These are phyloP conservation scores for Polyommatus icarus DNA, from an alignment of 2,888 invertebrate genomes.

Conservation along the genomic window DNA sequence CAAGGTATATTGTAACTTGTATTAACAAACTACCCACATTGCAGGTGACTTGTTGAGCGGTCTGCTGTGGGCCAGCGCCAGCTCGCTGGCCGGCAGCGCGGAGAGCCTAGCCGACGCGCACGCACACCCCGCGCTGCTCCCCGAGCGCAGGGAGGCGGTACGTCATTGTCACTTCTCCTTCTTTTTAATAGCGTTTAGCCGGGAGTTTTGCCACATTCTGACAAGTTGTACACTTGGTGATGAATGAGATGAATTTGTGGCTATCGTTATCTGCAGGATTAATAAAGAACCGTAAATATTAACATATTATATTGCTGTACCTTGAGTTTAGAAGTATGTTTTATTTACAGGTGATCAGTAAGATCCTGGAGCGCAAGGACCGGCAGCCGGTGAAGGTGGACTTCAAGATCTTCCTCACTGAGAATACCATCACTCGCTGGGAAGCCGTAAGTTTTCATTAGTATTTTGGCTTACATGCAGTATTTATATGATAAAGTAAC, in stretches of 20 bases:
- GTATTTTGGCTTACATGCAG: too few species aligned
- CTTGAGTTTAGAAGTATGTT: neutral
- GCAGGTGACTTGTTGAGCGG: slow-evolving; percentile 78
- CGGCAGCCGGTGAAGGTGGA: slow-evolving; percentile 84
- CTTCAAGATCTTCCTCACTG: slow-evolving; percentile 89
- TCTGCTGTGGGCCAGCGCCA: slow-evolving; percentile 71
- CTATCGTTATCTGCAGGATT: too few species aligned
- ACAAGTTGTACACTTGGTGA: neutral
- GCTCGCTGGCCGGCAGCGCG: slow-evolving; percentile 69
- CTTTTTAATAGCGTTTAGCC: neutral
- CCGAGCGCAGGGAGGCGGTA: slow-evolving; percentile 59
- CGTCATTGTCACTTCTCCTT: slow-evolving; percentile 38
- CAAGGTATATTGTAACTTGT: neutral
- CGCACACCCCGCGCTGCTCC: slow-evolving; percentile 55
- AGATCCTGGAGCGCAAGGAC: slow-evolving; percentile 85
- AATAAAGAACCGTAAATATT: too few species aligned
- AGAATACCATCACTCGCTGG: slow-evolving; percentile 90
- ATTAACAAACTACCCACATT: neutral
- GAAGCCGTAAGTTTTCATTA: slow-evolving; percentile 85
- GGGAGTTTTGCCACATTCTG: neutral
- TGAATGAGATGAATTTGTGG: too few species aligned
- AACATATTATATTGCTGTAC: too few species aligned
- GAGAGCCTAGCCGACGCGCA: slow-evolving; percentile 63
- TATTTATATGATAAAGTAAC: too few species aligned
- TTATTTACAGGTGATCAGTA: slow-evolving; percentile 70